phyloP scores from a whole-genome alignment of 2,888 invertebrate species.

The Heliconius ethilla region DNA sequence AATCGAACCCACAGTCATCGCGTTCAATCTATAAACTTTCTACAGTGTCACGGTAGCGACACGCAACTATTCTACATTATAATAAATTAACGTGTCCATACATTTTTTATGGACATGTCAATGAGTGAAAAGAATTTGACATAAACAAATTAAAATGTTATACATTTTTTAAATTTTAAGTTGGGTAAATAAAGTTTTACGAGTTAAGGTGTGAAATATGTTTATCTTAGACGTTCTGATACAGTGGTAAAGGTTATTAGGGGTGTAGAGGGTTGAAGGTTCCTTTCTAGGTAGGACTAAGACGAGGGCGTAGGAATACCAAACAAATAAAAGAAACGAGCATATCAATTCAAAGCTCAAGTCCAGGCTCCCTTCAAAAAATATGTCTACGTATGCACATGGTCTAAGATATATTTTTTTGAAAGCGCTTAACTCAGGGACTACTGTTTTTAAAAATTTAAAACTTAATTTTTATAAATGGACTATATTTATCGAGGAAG shows the following conservation, averaged over 20 bases:
- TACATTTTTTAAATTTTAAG: not conserved
- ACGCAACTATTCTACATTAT: not conserved
- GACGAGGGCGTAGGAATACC: no score
- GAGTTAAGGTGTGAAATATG: not conserved
- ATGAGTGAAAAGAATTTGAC: constrained; percentile 33
- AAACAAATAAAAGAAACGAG: no score
- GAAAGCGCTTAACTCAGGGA: not conserved
- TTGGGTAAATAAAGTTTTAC: not conserved
- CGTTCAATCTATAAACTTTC: not conserved
- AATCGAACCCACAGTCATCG: not conserved
- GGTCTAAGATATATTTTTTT: not conserved
- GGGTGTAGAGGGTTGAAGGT: not conserved
- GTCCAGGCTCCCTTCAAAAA: no score
- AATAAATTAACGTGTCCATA: constrained; percentile 10
- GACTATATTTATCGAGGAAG: not conserved
- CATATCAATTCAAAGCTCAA: no score
- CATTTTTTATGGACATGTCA: constrained; percentile 36
- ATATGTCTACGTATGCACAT: no score
- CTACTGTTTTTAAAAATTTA: not conserved
- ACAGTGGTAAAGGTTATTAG: not conserved
- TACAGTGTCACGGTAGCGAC: not conserved
- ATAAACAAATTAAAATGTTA: not conserved
- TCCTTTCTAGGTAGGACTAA: not conserved
- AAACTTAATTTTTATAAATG: not conserved
- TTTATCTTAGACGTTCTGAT: not conserved